Conservation (phyloP, 2,113 vertebrate genomes). For the Notechis scutatus region DNA sequence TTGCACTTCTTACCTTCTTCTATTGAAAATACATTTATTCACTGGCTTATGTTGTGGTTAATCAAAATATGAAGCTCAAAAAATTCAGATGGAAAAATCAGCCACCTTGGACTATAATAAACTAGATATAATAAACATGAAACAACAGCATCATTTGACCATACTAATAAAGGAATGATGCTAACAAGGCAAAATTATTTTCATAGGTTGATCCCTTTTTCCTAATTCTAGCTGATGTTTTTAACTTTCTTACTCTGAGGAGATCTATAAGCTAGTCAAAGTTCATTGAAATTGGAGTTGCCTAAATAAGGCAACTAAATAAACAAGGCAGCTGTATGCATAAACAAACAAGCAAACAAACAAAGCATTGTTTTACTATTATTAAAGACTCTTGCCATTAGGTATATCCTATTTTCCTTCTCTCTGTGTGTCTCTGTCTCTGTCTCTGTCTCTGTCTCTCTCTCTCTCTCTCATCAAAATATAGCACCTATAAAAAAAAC, state of each 20-base stretch:
- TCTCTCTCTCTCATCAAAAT: not conserved
- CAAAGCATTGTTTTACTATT: not conserved
- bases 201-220: no score
- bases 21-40: constrained; percentile 17
- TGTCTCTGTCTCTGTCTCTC: no score
- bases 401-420: not conserved
- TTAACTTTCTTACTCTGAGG: not conserved
- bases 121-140: not conserved
- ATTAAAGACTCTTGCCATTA: not conserved
- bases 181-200: not conserved
- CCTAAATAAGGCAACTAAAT: not conserved
- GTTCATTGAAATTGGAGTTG: not conserved
- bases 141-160: not conserved
- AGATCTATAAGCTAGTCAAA: not conserved
- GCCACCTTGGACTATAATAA: not conserved
- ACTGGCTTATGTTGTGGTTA: not conserved
- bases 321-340: no score
- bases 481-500: not conserved
- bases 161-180: not conserved
- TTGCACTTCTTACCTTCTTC: constrained; percentile 3
- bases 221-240: not conserved
- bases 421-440: no score
- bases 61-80: constrained; percentile 8
- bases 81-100: not conserved
- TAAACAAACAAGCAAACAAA: not conserved